Conservation (phyloP, 92 coral and sea anemone species). For the Bergia sp. region DNA sequence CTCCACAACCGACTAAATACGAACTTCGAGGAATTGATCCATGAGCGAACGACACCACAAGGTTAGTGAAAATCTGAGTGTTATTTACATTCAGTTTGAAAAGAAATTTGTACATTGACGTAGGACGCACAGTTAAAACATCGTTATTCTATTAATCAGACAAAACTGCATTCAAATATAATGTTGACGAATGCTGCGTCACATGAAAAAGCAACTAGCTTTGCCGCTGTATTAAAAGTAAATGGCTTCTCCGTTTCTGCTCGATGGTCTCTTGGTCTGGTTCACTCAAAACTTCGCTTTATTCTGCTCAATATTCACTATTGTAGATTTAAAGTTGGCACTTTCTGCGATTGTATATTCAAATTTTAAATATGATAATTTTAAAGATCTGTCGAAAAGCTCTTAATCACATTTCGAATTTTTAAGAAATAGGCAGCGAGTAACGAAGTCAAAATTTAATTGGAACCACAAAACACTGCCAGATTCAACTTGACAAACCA, state of each 20-base stretch:
- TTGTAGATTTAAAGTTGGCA: background rate
- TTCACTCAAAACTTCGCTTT: background rate
- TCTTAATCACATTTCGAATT: background rate
- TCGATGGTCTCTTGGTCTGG: background rate
- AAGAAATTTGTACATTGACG: background rate
- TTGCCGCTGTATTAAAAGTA: too few relatives aligned
- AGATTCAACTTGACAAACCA: background rate
- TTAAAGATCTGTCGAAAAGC: too few relatives aligned
- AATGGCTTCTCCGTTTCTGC: too few relatives aligned
- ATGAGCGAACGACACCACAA: slow-evolving; percentile 25
- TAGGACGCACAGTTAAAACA: background rate
- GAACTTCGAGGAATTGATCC: slow-evolving; percentile 19
- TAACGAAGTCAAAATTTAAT: too few relatives aligned
- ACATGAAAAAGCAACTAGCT: background rate
- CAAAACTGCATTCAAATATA: background rate
- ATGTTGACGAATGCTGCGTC: background rate
- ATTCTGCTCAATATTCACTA: background rate
- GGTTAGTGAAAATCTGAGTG: slow-evolving; percentile 15
- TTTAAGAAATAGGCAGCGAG: background rate
- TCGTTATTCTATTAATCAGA: slow-evolving; percentile 3
- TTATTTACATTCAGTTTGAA: background rate
- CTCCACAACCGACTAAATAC: slow-evolving; percentile 14
- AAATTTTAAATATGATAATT: background rate
- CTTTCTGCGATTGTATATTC: background rate
- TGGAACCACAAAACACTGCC: background rate